phyloP scores from a whole-genome alignment of 2,888 invertebrate genomes.

The Branchinecta sandiegonensis region DNA sequence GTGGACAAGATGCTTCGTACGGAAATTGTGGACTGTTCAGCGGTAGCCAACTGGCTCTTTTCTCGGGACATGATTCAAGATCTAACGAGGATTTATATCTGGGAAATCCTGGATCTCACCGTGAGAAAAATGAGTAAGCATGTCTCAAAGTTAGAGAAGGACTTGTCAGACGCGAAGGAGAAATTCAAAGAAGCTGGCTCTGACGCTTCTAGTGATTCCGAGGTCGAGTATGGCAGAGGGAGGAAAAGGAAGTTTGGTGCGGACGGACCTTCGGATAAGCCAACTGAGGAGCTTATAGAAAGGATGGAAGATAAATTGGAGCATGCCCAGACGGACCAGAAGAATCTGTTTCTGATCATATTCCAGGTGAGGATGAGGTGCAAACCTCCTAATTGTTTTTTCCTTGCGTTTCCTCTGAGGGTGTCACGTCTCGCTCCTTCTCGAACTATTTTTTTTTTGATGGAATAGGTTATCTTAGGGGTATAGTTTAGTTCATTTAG shows the following conservation, averaged over 20 bases:
- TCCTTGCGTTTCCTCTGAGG: too few relatives aligned
- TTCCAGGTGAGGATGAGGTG: slow-evolving; percentile 51
- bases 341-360: slow-evolving; percentile 87
- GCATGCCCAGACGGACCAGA: slow-evolving; percentile 88
- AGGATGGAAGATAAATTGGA: slow-evolving; percentile 90
- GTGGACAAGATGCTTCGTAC: slow-evolving; percentile 95
- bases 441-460: too few relatives aligned
- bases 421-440: too few relatives aligned
- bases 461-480: too few relatives aligned
- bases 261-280: slow-evolving; percentile 42
- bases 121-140: slow-evolving; percentile 94
- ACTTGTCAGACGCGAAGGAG: slow-evolving; percentile 69
- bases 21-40: slow-evolving; percentile 88
- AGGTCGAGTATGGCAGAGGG: slow-evolving; percentile 43
- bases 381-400: too few relatives aligned
- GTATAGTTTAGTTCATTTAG: slow-evolving; percentile 11
- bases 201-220: slow-evolving; percentile 49
- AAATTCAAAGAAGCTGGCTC: slow-evolving; percentile 62
- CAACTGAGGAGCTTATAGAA: slow-evolving; percentile 72
- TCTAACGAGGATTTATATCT: slow-evolving; percentile 80
- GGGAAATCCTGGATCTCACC: slow-evolving; percentile 91
- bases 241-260: slow-evolving; percentile 32
- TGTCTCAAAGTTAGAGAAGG: slow-evolving; percentile 59
- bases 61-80: slow-evolving; percentile 79
- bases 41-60: slow-evolving; percentile 96